phyloP scores from a whole-genome alignment of 2,888 invertebrate species.

The Callinectes sapidus region DNA sequence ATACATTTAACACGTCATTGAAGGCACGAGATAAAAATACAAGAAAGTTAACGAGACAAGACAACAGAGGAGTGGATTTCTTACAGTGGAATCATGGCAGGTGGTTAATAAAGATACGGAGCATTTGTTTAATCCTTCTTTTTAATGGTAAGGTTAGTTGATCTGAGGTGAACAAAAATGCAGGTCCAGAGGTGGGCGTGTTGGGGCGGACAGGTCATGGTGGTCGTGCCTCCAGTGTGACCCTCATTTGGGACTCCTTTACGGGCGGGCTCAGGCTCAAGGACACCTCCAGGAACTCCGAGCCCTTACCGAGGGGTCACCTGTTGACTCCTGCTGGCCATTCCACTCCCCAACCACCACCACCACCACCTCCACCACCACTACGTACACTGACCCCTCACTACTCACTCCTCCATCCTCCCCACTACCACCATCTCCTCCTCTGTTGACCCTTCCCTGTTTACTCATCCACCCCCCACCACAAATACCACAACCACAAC shows the following conservation, averaged over 20 bases:
- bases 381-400: not conserved
- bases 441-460: not conserved
- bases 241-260: constrained; percentile 7
- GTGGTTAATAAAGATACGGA: not conserved
- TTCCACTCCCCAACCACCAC: constrained; percentile 9
- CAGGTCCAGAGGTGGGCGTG: not conserved
- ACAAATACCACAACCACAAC: not conserved
- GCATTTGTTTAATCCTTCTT: not conserved
- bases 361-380: constrained; percentile 15
- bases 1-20: not conserved
- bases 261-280: not conserved
- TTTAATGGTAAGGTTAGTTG: not conserved
- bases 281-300: not conserved
- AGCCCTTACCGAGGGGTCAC: constrained; percentile 7
- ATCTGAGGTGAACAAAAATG: not conserved
- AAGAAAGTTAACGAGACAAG: not conserved
- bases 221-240: not conserved
- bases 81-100: not conserved
- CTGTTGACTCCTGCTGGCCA: constrained; percentile 22
- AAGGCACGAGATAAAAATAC: not conserved
- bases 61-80: not conserved
- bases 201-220: not conserved
- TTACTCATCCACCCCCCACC: not conserved
- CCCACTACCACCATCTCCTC: too few species aligned
- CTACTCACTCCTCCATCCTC: not conserved